Evolutionary conservation across 2,888 invertebrate species (phyloP).

Genomic region (Piscicola geometra): DNA sequence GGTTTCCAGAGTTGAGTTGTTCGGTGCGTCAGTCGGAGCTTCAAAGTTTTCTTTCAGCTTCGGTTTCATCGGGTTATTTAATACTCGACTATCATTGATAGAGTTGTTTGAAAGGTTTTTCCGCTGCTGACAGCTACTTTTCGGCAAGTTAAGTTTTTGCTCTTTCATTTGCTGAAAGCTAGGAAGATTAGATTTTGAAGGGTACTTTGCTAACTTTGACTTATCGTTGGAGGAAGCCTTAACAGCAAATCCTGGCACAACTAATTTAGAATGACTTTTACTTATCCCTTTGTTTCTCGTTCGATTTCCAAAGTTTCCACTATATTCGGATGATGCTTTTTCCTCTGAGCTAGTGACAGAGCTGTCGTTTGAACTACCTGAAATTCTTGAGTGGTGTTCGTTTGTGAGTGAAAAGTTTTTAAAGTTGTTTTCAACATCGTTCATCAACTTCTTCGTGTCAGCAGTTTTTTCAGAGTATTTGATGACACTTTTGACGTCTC

Average conservation of each 20-base stretch:
- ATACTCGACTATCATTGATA: neutral
- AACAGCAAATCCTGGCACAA: neutral
- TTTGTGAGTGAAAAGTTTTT: neutral
- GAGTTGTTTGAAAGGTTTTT: neutral
- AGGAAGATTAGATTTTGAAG: neutral
- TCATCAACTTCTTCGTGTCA: conserved; percentile 24
- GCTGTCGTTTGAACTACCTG: neutral
- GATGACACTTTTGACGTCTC: neutral
- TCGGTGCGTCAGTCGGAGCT: neutral
- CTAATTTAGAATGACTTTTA: neutral
- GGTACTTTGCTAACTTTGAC: neutral
- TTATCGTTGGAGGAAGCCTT: neutral
- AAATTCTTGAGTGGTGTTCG: conserved; percentile 9
- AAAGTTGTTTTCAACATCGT: conserved; percentile 25
- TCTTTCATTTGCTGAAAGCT: neutral
- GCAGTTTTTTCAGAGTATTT: neutral
- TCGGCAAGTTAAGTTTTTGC: neutral
- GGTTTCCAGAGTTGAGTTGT: neutral
- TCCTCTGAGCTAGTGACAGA: conserved; percentile 11
- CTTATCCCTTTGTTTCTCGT: conserved; percentile 12
- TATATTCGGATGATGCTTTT: conserved; percentile 20
- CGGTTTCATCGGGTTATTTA: neutral
- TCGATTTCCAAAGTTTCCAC: conserved; percentile 4
- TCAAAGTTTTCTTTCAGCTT: neutral
- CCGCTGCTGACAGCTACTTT: neutral